These are phyloP conservation scores for Clarias macrocephalus DNA, from an alignment of 2,113 vertebrate genomes.

Conservation along the genomic window DNA sequence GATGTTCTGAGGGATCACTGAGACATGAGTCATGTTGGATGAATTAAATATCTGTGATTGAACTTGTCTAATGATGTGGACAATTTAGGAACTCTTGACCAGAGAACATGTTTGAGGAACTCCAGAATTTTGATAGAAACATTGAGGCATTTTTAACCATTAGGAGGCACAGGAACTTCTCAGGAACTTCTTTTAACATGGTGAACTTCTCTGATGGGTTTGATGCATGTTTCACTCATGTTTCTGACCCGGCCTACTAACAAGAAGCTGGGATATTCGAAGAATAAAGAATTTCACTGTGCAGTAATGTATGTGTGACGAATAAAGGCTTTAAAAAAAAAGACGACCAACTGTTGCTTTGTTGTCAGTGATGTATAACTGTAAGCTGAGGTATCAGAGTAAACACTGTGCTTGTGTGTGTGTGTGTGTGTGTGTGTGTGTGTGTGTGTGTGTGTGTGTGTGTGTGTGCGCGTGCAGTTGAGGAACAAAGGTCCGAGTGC, in stretches of 20 bases:
- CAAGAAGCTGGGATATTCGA: too few relatives aligned
- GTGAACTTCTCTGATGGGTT: background rate
- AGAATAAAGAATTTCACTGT: too few relatives aligned
- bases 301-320: too few relatives aligned
- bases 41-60: too few relatives aligned
- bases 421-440: constrained; percentile 34
- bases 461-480: constrained; percentile 71
- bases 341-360: background rate
- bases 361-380: background rate
- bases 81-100: background rate
- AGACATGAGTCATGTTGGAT: background rate
- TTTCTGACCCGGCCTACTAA: too few relatives aligned
- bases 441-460: constrained; percentile 34
- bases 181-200: background rate
- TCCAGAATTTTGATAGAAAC: background rate
- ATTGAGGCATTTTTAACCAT: background rate
- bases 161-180: background rate
- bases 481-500: constrained; percentile 92
- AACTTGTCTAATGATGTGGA: background rate
- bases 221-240: background rate
- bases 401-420: constrained; percentile 4
- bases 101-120: background rate
- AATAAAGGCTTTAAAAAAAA: background rate
- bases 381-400: background rate
- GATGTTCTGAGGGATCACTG: background rate